Conservation (phyloP, 2,797 vertebrate species). For the Clangula hyemalis region DNA sequence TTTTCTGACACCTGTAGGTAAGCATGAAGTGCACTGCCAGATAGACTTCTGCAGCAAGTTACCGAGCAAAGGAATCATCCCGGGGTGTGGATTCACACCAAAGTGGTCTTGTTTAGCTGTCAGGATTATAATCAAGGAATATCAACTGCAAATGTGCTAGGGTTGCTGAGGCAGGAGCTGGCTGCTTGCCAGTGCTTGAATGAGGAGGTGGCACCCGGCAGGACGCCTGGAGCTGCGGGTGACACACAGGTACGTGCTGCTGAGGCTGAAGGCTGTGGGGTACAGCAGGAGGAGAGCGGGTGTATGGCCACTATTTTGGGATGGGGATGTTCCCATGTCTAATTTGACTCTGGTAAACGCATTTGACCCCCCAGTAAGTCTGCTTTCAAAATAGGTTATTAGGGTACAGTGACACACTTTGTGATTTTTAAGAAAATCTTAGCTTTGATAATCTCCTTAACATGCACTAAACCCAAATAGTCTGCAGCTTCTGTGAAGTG, state of each 20-base stretch:
- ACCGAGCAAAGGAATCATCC: neutral
- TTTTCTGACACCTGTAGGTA: slow-evolving; percentile 41
- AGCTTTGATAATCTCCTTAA: neutral
- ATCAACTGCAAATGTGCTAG: neutral
- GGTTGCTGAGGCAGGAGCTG: slow-evolving; percentile 7
- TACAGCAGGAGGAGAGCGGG: neutral
- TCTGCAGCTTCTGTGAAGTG: neutral
- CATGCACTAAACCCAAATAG: neutral
- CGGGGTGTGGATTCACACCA: neutral
- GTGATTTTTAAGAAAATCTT: neutral
- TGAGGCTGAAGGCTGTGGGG: neutral
- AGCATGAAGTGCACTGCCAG: neutral
- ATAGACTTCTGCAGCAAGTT: neutral
- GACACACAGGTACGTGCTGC: neutral
- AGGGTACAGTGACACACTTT: neutral
- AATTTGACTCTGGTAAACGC: neutral
- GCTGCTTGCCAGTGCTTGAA: neutral
- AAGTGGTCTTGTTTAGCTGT: neutral
- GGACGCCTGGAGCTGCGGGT: neutral
- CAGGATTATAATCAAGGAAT: neutral
- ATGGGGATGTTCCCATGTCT: neutral
- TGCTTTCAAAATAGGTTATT: neutral
- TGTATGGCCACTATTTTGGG: rapidly evolving
- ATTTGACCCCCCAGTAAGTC: neutral
- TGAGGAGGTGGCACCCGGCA: neutral